Conservation (phyloP, 2,113 vertebrate genomes). For the Oriolus oriolus region DNA sequence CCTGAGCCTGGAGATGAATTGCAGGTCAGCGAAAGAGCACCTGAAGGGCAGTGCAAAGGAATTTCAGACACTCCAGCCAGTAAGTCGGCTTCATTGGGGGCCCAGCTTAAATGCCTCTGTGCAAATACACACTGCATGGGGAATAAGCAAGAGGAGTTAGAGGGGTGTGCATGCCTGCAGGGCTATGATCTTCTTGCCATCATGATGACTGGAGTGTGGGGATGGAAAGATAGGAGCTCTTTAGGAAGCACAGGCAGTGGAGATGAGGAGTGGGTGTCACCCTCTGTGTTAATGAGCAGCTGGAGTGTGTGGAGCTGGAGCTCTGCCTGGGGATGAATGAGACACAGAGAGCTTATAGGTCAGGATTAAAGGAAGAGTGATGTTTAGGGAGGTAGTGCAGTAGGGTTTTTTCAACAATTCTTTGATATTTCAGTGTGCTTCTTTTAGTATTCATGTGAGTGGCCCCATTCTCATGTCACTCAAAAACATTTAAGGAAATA, state of each 20-base stretch:
- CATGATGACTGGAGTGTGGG: background rate
- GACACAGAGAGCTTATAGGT: background rate
- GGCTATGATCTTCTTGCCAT: background rate
- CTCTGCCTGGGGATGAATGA: background rate
- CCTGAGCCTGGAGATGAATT: background rate
- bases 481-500: background rate
- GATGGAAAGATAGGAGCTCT: background rate
- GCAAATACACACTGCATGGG: background rate
- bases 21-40: background rate
- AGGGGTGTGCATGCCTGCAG: background rate
- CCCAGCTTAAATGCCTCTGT: background rate
- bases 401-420: background rate
- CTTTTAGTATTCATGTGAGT: background rate
- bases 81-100: rapidly evolving
- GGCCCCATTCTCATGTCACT: background rate
- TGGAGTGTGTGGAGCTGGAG: background rate
- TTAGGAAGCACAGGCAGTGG: background rate
- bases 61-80: background rate
- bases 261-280: background rate
- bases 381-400: background rate
- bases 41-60: background rate
- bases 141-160: background rate
- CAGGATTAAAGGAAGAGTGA: background rate
- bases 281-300: background rate
- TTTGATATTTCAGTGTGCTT: background rate